phyloP scores from a whole-genome alignment of 2,888 invertebrate species.

The Sinotaia quadrata region DNA sequence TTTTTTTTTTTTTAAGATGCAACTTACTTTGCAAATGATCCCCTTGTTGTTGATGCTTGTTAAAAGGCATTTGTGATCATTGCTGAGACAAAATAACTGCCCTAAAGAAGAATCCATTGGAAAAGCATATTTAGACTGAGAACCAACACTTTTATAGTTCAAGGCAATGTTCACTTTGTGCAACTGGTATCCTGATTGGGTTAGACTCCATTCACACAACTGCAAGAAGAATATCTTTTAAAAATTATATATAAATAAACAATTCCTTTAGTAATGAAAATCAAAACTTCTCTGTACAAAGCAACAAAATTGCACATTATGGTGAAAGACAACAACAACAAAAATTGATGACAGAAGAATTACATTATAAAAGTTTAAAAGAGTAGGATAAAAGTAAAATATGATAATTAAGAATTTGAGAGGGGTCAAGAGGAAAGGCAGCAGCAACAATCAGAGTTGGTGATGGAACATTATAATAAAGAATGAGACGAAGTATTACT shows the following conservation, averaged over 20 bases:
- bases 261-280: too few species aligned
- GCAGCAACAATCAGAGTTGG: too few species aligned
- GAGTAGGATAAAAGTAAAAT: too few species aligned
- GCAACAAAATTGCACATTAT: too few species aligned
- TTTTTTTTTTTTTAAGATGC: too few species aligned
- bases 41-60: conserved; percentile 72
- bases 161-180: conserved; percentile 14
- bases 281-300: background rate
- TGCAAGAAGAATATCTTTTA: conserved; percentile 2
- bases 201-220: conserved; percentile 38
- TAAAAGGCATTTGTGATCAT: conserved; percentile 73
- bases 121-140: background rate
- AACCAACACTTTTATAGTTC: background rate
- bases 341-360: background rate
- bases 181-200: conserved; percentile 20
- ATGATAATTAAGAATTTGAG: too few species aligned
- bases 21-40: conserved; percentile 72
- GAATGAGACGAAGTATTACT: too few species aligned
- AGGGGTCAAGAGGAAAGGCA: too few species aligned
- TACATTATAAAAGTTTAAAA: too few species aligned
- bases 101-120: conserved; percentile 48
- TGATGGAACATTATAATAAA: too few species aligned
- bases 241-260: background rate
- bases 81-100: conserved; percentile 74
- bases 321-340: too few species aligned